Base-by-base conservation (phyloP, 2,797 vertebrate genomes). In the Macrochelys suwanniensis region DNA sequence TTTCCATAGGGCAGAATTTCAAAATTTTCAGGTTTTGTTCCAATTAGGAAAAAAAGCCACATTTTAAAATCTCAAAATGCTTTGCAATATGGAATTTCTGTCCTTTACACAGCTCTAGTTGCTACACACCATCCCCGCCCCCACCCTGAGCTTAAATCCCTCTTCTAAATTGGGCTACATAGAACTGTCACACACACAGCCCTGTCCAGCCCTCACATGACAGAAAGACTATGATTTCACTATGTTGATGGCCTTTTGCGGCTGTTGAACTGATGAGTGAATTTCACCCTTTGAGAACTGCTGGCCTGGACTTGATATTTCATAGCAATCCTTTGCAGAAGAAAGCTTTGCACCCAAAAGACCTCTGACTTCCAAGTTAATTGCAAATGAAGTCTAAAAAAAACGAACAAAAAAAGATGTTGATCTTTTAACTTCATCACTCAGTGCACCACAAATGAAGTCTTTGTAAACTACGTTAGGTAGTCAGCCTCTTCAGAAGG, bases 281-380 rank as follows among this genome's bases (percentile, higher is more conserved):
- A 89, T 83, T 57, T 23, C 4, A 49, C 6, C 25, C 92, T 81
- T 51, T 42, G 83, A 17, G 92, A 83, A 88, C 47, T 8, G 59
- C n/a, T 56, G 80, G 82, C 25, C n/a, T 82, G 23, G 50, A 91
- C 84, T 88, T 56, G 11, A 53, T 80, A 19, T 49, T 93, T 94
- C 80, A 80, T 76, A 26, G 49, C 5, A 54, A 89, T 92, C 57
- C 16, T 95, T 49, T 92, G 74, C 81, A 89, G 37, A 77, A 61
- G 4, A 47, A 2, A 37, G 2, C 7, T 78, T 90, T 93, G 91
- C 61, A 76, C 87, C 76, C 11, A 79, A 87, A 90, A 92, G 49
- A 89, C 25, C 33, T 92, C 92, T 82, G 49, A 87, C 37, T 93
- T 85, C 31, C 6, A 42, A 81, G 33, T 78, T 93, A 88, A 93